These are phyloP conservation scores for Clistopyga incitator DNA, from an alignment of 2,888 invertebrate species.

Conservation along the genomic window DNA sequence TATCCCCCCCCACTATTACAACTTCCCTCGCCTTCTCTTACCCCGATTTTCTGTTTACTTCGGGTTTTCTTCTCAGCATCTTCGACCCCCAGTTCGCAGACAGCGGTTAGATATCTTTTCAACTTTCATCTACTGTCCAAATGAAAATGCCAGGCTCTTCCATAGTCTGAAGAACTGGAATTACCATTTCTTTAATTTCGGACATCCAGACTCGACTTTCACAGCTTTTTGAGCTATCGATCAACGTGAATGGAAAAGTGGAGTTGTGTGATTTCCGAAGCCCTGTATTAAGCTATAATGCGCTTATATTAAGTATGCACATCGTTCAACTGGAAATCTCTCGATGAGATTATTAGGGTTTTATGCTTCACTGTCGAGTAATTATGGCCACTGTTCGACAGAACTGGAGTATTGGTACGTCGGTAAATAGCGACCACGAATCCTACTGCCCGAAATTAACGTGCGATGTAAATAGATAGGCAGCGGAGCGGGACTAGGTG, in stretches of 20 bases:
- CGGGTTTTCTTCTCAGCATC: slow-evolving; percentile 49
- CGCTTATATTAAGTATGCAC: slow-evolving; percentile 6
- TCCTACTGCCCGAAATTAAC: slow-evolving; percentile 62
- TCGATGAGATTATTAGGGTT: slow-evolving; percentile 32
- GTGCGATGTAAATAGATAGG: slow-evolving; percentile 55
- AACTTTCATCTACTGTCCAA: neutral
- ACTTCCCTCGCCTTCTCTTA: slow-evolving; percentile 63
- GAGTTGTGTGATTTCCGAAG: neutral
- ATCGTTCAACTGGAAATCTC: neutral
- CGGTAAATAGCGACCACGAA: slow-evolving; percentile 38
- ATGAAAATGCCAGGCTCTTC: neutral
- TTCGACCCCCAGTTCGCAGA: slow-evolving; percentile 25
- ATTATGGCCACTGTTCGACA: slow-evolving; percentile 16
- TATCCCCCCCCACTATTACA: slow-evolving; percentile 6
- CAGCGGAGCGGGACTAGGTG: neutral
- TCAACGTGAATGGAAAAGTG: neutral
- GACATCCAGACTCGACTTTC: neutral
- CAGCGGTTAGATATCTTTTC: neutral
- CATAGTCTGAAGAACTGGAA: neutral
- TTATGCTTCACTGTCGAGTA: slow-evolving; percentile 27
- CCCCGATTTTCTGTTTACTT: slow-evolving; percentile 70
- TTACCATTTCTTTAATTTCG: too few relatives aligned
- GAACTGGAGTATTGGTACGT: neutral
- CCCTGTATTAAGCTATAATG: neutral
- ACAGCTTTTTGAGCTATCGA: neutral